Evolutionary conservation across 2,888 invertebrate species (phyloP).

Genomic region (Nymphalis c-album): DNA sequence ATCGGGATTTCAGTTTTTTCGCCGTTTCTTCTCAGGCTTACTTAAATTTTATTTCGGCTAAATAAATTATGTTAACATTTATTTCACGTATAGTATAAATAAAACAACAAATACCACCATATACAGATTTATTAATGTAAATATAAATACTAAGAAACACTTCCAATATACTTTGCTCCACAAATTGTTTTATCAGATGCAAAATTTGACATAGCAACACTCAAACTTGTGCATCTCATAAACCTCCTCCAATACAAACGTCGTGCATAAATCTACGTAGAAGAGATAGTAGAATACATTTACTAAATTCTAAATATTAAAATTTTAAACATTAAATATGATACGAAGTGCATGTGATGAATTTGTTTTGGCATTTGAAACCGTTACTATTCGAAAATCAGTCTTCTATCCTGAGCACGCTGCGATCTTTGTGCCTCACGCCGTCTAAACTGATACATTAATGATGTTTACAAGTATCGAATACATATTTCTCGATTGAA

Average conservation of each 20-base stretch:
- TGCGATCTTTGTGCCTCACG: constrained; percentile 14
- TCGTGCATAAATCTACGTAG: constrained; percentile 22
- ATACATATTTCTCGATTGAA: neutral
- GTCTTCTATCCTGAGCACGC: constrained; percentile 76
- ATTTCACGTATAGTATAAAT: constrained; percentile 20
- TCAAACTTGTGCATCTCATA: constrained; percentile 11
- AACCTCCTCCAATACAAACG: constrained; percentile 15
- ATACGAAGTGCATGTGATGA: constrained; percentile 50
- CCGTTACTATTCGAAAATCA: constrained; percentile 64
- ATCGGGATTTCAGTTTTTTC: too few relatives aligned
- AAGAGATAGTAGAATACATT: constrained; percentile 15
- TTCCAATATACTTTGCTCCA: constrained; percentile 50
- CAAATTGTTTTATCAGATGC: constrained; percentile 29
- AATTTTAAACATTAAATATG: constrained; percentile 36
- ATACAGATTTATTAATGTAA: constrained; percentile 69
- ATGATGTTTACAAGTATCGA: neutral
- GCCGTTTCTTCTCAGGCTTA: too few relatives aligned
- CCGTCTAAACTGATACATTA: neutral
- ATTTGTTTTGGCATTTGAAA: constrained; percentile 51
- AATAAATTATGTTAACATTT: too few relatives aligned
- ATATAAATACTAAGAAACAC: constrained; percentile 57
- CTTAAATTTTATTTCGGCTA: too few relatives aligned
- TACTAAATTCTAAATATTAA: constrained; percentile 32
- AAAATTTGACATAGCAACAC: constrained; percentile 1
- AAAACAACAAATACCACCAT: constrained; percentile 43